Percentiles rank a stretch among this genome's conserved stretches.
Evolutionary conservation across 2,888 invertebrate species (phyloP).

Genomic region (Sericinus montela): DNA sequence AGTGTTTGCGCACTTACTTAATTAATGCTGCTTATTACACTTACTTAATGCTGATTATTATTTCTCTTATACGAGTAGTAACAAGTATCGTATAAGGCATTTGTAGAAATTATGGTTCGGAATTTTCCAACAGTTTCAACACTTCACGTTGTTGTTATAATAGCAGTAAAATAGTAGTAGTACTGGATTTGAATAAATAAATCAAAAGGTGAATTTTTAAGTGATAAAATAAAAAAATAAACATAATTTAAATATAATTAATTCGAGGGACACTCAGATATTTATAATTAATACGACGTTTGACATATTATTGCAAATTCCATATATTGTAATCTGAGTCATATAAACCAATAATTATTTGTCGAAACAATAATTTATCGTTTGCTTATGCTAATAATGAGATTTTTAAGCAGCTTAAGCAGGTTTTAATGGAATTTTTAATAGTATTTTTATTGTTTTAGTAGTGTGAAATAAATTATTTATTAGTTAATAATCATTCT

Average conservation of each 20-base stretch:
- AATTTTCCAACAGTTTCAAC: too few relatives aligned
- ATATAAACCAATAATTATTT: slow-evolving; percentile 65
- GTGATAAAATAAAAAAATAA: background rate
- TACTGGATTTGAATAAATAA: too few relatives aligned
- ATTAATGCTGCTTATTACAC: too few relatives aligned
- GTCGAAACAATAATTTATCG: slow-evolving; percentile 70
- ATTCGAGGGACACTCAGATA: slow-evolving; percentile 32
- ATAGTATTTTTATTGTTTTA: slow-evolving; percentile 64
- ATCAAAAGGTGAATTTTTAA: too few relatives aligned
- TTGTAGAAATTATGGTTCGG: too few relatives aligned
- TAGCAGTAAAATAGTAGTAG: too few relatives aligned
- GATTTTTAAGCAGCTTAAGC: slow-evolving; percentile 59
- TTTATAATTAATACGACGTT: slow-evolving; percentile 51
- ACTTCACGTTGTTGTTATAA: too few relatives aligned
- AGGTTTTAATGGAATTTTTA: slow-evolving; percentile 68
- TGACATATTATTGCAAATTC: slow-evolving; percentile 57
- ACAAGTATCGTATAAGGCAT: too few relatives aligned
- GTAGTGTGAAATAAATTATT: slow-evolving; percentile 31
- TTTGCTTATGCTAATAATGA: slow-evolving; percentile 58
- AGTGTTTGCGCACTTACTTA: too few relatives aligned
- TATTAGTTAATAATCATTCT: too few relatives aligned
- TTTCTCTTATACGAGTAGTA: too few relatives aligned
- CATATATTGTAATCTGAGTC: slow-evolving; percentile 41
- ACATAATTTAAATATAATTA: slow-evolving; percentile 28
- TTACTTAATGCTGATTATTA: too few relatives aligned